Conservation (phyloP, 2,113 vertebrate genomes). For the Ariopsis seemanni region DNA sequence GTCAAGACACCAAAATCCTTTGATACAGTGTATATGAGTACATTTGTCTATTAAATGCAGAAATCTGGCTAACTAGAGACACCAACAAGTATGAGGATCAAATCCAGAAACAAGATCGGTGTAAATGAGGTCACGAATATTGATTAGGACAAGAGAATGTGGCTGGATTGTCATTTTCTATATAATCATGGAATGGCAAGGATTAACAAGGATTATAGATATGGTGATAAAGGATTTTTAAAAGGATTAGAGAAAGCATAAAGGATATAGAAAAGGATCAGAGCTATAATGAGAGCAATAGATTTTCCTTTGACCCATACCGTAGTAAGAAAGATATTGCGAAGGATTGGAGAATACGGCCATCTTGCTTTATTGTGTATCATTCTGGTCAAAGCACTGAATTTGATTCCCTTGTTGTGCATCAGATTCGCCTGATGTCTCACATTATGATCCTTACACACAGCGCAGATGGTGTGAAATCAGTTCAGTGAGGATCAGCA, state of each 20-base stretch:
- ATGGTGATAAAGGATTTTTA: not conserved
- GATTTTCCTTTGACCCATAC: not conserved
- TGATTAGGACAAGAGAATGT: not conserved
- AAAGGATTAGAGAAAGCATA: not conserved
- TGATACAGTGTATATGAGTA: not conserved
- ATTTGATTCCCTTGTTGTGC: constrained; percentile 35
- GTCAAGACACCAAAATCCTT: not conserved
- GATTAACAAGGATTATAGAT: not conserved
- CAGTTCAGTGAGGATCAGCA: constrained; percentile 42
- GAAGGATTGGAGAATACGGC: not conserved
- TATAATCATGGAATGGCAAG: not conserved
- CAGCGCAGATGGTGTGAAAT: constrained; percentile 1
- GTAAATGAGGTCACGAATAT: not conserved
- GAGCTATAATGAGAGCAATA: constrained; percentile 8
- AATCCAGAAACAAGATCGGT: not conserved
- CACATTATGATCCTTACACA: constrained; percentile 26
- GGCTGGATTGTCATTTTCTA: not conserved
- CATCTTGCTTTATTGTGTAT: constrained; percentile 23
- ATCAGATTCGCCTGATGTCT: constrained; percentile 34
- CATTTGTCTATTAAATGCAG: not conserved
- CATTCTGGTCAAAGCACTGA: constrained; percentile 12
- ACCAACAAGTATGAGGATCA: not conserved
- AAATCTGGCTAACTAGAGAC: not conserved
- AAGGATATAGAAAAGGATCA: constrained; percentile 12
- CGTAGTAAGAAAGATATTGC: not conserved